Evolutionary conservation across 2,113 vertebrate genomes (phyloP), one percentile per base, ranked within the genome.

Genomic region (Tupaia chinensis): DNA sequence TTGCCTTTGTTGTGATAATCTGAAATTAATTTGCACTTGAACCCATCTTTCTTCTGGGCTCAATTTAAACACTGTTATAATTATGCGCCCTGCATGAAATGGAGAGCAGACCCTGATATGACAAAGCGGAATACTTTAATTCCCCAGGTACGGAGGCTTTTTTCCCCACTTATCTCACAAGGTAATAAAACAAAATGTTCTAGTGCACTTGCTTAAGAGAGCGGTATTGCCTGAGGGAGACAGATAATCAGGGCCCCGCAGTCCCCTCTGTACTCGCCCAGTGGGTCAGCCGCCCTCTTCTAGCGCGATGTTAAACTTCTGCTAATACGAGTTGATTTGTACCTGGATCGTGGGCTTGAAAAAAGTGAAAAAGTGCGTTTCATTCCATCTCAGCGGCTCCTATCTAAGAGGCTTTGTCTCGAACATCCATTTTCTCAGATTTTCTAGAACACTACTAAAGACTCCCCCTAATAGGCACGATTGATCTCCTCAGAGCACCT

Each of bases 11-110:
- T 99, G 99, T 99, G 99, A 98, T 99, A 99, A 99, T 99, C 99
- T 99, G 99, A 99, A 99, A 99, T 99, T 99, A 99, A 99, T 99
- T 99, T 99, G 99, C 99, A 99, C 99, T 99, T 99, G 99, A 99
- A 99, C 99, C 99, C 99, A 99, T 99, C 99, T 99, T 99, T 99
- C 99, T 99, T 99, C 99, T 99, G 98, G 99, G 99, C 99, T 99
- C 99, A 99, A 99, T 99, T 99, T 99, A 99, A 99, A 99, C 98
- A 98, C 98, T 95, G 98, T 99, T 99, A 99, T 99, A 99, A 99
- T 99, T 99, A 99, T 98, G 98, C 98, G 95, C 98, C 99, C 98
- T 95, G 99, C 99, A 98, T 99, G 99, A 99, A 99, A 99, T 98
- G 97, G 99, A 99, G 99, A 99, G 98, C 98, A 99, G 99, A 99